Conservation (phyloP, 2,888 invertebrate species). For the Melinaea menophilus region DNA sequence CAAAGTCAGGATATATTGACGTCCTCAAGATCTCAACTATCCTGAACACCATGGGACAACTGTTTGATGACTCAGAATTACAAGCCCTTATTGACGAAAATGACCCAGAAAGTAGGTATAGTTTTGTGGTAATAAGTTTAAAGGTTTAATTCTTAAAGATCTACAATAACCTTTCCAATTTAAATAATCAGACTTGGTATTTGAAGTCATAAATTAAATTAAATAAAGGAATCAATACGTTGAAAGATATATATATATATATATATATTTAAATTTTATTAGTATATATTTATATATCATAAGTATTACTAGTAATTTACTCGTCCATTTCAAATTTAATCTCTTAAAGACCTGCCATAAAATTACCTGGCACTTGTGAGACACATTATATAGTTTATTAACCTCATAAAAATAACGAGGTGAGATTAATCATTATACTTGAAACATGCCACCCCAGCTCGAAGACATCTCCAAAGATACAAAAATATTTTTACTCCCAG, state of each 20-base stretch:
- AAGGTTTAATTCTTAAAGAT: too few relatives aligned
- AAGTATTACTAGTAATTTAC: conserved; percentile 6
- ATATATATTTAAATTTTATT: too few relatives aligned
- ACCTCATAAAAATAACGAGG: conserved; percentile 32
- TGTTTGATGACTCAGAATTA: conserved; percentile 94
- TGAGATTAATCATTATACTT: conserved; percentile 33
- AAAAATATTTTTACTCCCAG: conserved; percentile 66
- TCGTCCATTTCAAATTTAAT: conserved; percentile 7
- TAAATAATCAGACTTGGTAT: too few relatives aligned
- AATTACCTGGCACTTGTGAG: conserved; percentile 16
- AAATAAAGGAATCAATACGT: too few relatives aligned
- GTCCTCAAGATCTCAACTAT: conserved; percentile 94
- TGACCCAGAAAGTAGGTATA: conserved; percentile 86
- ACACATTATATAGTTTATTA: conserved; percentile 21
- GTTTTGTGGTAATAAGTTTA: not conserved
- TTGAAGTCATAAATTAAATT: too few relatives aligned
- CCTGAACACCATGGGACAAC: conserved; percentile 95
- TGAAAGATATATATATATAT: too few relatives aligned
- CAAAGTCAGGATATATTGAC: conserved; percentile 94
- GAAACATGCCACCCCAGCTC: conserved; percentile 32
- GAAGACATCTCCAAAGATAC: conserved; percentile 58
- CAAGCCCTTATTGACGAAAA: conserved; percentile 93
- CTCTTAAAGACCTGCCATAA: conserved; percentile 8
- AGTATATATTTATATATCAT: not conserved
- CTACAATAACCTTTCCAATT: too few relatives aligned